Evolutionary conservation across 2,113 vertebrate genomes (phyloP), one percentile per base, ranked within the genome.

Genomic region (Plestiodon gilberti): DNA sequence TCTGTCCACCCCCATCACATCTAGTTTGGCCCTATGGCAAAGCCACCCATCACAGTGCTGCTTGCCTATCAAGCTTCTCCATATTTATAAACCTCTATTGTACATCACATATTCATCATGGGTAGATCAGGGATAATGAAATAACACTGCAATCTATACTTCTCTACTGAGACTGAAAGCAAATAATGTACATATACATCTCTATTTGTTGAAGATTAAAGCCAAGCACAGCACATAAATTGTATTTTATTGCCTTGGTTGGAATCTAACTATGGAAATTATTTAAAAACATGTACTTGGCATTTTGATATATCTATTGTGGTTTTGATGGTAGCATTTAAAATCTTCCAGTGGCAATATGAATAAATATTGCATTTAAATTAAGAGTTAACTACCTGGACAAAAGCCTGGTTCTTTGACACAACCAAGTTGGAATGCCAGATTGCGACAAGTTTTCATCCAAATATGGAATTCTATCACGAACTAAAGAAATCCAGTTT

Each of bases 171-270:
- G 38, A 62, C 30, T 3, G 69, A 74, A 81, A 81, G 57, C 67
- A 80, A 86, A 73, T 64, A 86, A 64, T 74, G 38, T 64, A 35
- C 78, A 86, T 62, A 74, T 73, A 48, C 78, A 81, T 81, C 40
- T 52, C 8, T 73, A 73, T 86, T 86, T 86, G 55, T 33, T 74
- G 69, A 74, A 81, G 30, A 86, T 81, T 86, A 86, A 74, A 86
- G 57, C 57, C 78, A 86, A 86, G 67, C 57, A 55, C 22, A 80
- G 55, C 65, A 70, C 55, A 86, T 86, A 79, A 43, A 86, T 81
- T 86, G 81, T 62, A 86, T 86, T 74, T 81, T 86, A 86, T 81
- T 62, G 43, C 57, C 67, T 86, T 78, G 38, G n/a, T 78, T 81
- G 67, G 57, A 52, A 64, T 81, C 57, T 62, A 74, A 73, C 64